phyloP scores from a whole-genome alignment of 1,140 invertebrate species.

The Bacillus rossius region DNA sequence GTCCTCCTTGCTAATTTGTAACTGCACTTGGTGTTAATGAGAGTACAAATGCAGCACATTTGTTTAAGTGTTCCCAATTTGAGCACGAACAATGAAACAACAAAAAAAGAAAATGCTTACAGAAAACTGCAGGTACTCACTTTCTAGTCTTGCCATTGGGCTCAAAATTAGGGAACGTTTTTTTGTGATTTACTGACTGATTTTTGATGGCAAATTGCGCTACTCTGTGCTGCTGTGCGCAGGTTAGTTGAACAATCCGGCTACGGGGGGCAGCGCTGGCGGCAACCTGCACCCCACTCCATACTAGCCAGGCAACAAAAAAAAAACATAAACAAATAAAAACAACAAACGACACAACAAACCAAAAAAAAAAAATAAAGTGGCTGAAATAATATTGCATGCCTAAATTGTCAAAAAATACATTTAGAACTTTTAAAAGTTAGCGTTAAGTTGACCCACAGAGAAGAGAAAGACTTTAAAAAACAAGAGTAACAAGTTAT shows the following conservation, averaged over 20 bases:
- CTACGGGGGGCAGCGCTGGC: conserved; percentile 9
- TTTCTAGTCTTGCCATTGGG: conserved; percentile 11
- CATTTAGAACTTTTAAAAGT: no score
- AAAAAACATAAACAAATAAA: conserved; percentile 10
- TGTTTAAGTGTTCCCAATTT: neutral
- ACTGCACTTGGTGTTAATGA: neutral
- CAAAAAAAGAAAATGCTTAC: neutral
- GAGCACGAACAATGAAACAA: neutral
- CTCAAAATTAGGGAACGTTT: conserved; percentile 1
- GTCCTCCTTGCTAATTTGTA: neutral
- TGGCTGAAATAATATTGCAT: neutral
- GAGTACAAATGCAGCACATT: neutral
- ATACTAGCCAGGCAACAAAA: conserved; percentile 3
- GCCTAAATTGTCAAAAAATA: no score
- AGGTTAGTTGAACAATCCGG: conserved; percentile 13
- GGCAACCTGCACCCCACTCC: conserved; percentile 2
- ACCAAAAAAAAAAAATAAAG: neutral
- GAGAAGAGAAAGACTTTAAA: no score
- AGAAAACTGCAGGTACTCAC: conserved; percentile 5
- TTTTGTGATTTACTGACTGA: conserved; percentile 2
- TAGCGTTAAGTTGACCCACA: no score
- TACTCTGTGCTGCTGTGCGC: neutral
- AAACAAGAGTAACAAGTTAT: no score
- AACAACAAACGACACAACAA: conserved; percentile 7
- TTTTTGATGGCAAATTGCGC: neutral